Evolutionary conservation across 2,113 vertebrate genomes (phyloP), one percentile per base, ranked within the genome.

Genomic region (Pimephales promelas): DNA sequence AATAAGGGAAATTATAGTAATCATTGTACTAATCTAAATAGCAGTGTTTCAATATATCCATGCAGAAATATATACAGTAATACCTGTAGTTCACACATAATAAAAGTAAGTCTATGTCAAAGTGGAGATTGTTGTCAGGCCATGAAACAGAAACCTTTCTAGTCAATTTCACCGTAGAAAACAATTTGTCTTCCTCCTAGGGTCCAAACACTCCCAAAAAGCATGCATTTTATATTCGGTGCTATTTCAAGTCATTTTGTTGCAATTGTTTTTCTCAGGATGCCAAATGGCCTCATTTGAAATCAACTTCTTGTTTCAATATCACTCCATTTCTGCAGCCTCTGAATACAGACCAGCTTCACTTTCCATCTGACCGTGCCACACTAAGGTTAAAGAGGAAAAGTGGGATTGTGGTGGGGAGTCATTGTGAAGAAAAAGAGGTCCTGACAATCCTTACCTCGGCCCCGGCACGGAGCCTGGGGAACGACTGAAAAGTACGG

Each of bases 1-100:
- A 84, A 71, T 78, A 34, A 57, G 24, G 82, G 72, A 74, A 47
- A 54, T 45, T 26, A 68, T 83, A 56, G 79, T 84, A 82, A 87
- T 82, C 56, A 84, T 34, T 54, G 14, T 59, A 47, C 79, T 47
- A 78, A 73, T 87, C 64, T 47, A 52, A 8, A 74, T 26, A 47
- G 64, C 61, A 45, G 56, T 28, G 24, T 14, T 74, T 82, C 40
- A 70, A 10, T 81, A 80, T 56, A 77, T 62, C 28, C 6, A 31
- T 87, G 22, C 68, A 59, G 45, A 82, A 71, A 79, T 61, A 26
- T 62, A 54, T 40, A 40, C 8, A 40, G 40, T 40, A 13, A 40
- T 14, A 11, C 56, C 18, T 13, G 11, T 52, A 52, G 14, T 74
- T 52, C 24, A 20, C 22, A 71, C 22, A 45, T 8, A 71, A 68